Base-by-base conservation (phyloP, 2,888 invertebrate genomes). In the Charanyca ferruginea region DNA sequence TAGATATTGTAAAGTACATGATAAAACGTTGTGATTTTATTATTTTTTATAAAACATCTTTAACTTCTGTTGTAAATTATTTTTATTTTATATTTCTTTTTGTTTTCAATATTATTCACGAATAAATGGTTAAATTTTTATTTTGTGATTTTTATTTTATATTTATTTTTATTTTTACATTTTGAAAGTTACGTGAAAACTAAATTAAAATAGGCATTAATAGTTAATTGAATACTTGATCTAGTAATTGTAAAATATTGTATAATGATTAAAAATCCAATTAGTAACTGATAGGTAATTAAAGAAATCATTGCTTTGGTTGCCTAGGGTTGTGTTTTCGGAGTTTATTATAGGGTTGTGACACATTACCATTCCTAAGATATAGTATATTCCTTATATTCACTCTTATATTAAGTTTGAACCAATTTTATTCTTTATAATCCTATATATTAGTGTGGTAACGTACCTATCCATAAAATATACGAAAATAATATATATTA, bases 1-100 rank as follows among this genome's bases (percentile, higher is more conserved):
- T 57, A 73, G 53, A 38, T 65, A 77, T 47, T 77, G 65, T 80
- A 64, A 83, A 66, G 48, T 72, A 73, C 65, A 80, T 66, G 25
- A 74, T 68, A 57, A 72, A 71, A 68, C 53, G 82, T 83, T 83
- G 84, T 83, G 74, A 79, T 82, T 83, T 71, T 76, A 69, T 52
- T 62, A 65, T 85, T 85, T 81, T 75, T 66, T 63, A 38, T 32
- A 38, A 80, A 51, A 72, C 58, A 57, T 65, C 70, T 81, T 83
- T 83, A 83, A 78, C 65, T 77, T 85, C 82, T 88, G 87, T 89
- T 91, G 87, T 90, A 90, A 87, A 86, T 85, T 83, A 80, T 81
- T 82, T 77, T 64, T 53, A 73, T 77, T 83, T 78, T 71, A 66
- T 80, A 73, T 72, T 82, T 62, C 20, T 47, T 81, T 80, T 85